Evolutionary conservation across 2,797 vertebrate species (phyloP).

Genomic region (Xenentodon cancila): DNA sequence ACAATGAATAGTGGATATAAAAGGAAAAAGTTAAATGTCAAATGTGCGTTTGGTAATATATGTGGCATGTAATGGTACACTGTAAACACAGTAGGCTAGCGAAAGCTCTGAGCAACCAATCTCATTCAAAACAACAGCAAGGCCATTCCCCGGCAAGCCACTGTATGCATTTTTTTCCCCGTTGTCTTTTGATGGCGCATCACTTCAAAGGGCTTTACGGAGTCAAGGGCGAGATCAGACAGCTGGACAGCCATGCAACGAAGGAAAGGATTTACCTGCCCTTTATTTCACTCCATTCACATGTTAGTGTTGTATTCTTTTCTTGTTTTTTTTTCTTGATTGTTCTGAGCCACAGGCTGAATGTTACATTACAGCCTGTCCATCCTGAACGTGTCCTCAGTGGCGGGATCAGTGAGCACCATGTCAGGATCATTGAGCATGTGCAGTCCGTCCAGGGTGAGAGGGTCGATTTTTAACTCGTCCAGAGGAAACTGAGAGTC

Average conservation of each 20-base stretch:
- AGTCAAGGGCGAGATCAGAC: constrained; percentile 74
- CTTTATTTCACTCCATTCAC: constrained; percentile 66
- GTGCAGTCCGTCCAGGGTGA: constrained; percentile 97
- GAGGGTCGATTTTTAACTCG: constrained; percentile 98
- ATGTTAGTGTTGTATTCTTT: constrained; percentile 44
- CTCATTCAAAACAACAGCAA: constrained; percentile 80
- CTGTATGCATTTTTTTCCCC: constrained; percentile 64
- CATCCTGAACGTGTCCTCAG: constrained; percentile 99
- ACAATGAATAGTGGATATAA: constrained; percentile 67
- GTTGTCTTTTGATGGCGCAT: constrained; percentile 65
- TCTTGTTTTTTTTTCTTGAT: constrained; percentile 26
- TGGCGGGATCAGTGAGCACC: constrained; percentile 95
- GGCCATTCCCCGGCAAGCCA: constrained; percentile 71
- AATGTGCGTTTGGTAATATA: constrained; percentile 74
- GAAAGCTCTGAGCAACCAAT: constrained; percentile 87
- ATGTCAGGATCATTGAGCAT: constrained; percentile 99
- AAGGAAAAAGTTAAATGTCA: constrained; percentile 61
- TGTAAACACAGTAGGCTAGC: constrained; percentile 82
- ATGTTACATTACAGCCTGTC: constrained; percentile 90
- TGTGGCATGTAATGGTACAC: constrained; percentile 79
- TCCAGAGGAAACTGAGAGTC: constrained; percentile 98
- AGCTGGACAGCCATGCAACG: constrained; percentile 82
- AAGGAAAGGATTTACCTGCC: constrained; percentile 74
- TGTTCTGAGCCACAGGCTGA: constrained; percentile 28
- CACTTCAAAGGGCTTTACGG: constrained; percentile 68